Evolutionary conservation across 2,888 invertebrate species (phyloP).

Genomic region (Phyllotreta striolata): DNA sequence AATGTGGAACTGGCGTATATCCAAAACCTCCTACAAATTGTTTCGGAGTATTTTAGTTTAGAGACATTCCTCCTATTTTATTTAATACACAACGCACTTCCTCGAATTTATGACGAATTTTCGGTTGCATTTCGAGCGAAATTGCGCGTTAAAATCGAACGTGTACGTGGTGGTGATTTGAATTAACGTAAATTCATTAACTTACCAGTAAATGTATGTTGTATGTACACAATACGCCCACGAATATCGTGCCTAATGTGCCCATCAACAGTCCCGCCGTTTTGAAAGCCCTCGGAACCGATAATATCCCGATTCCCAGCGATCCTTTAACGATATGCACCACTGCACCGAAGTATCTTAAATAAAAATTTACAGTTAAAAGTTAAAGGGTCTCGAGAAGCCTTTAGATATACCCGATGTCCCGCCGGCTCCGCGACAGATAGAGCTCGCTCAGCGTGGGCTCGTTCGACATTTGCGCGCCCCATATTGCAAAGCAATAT

Average conservation of each 20-base stretch:
- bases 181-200: constrained; percentile 35
- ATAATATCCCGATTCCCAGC: constrained; percentile 92
- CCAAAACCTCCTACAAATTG: constrained; percentile 10
- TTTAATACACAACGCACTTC: constrained; percentile 10
- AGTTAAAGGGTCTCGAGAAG: neutral
- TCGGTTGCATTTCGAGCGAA: too few species aligned
- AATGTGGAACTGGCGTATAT: constrained; percentile 4
- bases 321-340: constrained; percentile 94
- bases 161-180: neutral
- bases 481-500: too few species aligned
- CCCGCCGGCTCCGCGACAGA: neutral
- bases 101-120: neutral
- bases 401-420: neutral
- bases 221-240: constrained; percentile 90
- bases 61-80: neutral
- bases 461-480: neutral
- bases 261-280: constrained; percentile 89
- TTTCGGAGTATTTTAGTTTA: constrained; percentile 10
- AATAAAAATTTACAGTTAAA: constrained; percentile 19
- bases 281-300: constrained; percentile 95
- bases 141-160: neutral
- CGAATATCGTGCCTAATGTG: constrained; percentile 82
- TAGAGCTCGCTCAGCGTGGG: constrained; percentile 5
- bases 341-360: constrained; percentile 81
- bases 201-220: constrained; percentile 92